Percentiles rank a stretch among this genome's conserved stretches.
These are phyloP conservation scores for Caenorhabditis brenneri DNA, from an alignment of 1,140 invertebrate genomes.

Conservation along the genomic window DNA sequence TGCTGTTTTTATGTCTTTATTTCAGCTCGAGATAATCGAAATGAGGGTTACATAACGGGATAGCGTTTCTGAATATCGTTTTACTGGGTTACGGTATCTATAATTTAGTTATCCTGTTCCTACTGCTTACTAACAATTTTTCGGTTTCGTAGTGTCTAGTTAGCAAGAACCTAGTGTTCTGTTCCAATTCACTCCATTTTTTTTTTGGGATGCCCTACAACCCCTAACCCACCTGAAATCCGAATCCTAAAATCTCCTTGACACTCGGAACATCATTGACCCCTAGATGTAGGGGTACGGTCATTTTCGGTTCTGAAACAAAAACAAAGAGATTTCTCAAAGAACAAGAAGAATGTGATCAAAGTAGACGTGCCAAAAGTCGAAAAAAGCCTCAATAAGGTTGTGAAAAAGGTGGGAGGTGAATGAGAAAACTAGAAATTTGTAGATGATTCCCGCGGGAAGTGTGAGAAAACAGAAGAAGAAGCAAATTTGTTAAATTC, in stretches of 20 bases:
- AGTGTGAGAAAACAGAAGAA: not conserved
- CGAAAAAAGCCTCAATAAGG: not conserved
- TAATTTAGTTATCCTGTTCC: no score
- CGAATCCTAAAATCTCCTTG: slow-evolving; percentile 45
- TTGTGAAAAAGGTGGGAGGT: not conserved
- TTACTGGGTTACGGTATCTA: no score
- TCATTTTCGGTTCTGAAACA: slow-evolving; percentile 39
- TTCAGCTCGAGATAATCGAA: no score
- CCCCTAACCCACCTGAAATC: slow-evolving; percentile 49
- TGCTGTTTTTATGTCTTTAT: no score
- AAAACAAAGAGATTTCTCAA: not conserved
- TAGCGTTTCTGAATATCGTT: no score
- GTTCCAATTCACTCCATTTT: no score
- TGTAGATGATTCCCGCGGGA: not conserved
- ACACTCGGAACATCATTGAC: slow-evolving; percentile 52
- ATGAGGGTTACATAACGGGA: no score
- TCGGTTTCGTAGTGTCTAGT: no score
- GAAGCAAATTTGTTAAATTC: slow-evolving; percentile 31
- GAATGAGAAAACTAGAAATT: slow-evolving; percentile 23
- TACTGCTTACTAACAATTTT: no score
- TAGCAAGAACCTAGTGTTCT: no score
- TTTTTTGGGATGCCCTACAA: no score
- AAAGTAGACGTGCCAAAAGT: not conserved
- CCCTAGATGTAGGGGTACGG: slow-evolving; percentile 31
- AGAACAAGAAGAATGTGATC: not conserved